Percentiles rank a stretch among this genome's conserved stretches.
Evolutionary conservation across 2,797 vertebrate genomes (phyloP).

Genomic region (Aplochiton taeniatus): DNA sequence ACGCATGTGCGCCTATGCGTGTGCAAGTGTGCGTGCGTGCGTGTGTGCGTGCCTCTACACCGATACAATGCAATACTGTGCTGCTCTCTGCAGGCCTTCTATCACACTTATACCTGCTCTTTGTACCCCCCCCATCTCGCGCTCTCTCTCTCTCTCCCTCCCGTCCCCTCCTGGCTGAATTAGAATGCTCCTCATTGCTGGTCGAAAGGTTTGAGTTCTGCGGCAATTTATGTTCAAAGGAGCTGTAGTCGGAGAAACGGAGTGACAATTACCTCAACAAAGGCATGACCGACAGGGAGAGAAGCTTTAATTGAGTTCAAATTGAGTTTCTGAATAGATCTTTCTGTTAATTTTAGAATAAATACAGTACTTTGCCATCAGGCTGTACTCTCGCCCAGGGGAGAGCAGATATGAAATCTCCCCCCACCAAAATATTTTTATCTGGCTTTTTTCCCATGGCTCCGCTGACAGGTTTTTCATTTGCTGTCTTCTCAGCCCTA

Average conservation of each 20-base stretch:
- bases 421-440: background rate
- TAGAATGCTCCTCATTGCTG: slow-evolving; percentile 54
- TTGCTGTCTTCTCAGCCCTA: background rate
- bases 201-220: slow-evolving; percentile 54
- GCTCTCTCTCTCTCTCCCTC: background rate
- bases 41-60: slow-evolving; percentile 11
- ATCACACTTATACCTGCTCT: slow-evolving; percentile 58
- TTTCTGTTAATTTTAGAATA: slow-evolving; percentile 67
- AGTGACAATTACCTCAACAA: slow-evolving; percentile 66
- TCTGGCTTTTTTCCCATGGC: background rate
- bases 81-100: slow-evolving; percentile 51
- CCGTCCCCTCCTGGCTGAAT: slow-evolving; percentile 56
- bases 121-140: slow-evolving; percentile 5
- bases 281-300: slow-evolving; percentile 66
- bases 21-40: slow-evolving; percentile 5
- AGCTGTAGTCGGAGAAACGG: slow-evolving; percentile 50
- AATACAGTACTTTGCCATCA: slow-evolving; percentile 50
- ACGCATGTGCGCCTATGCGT: slow-evolving; percentile 17
- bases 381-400: slow-evolving; percentile 35
- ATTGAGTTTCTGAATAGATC: slow-evolving; percentile 70
- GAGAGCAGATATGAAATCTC: slow-evolving; percentile 46
- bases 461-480: background rate
- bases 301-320: slow-evolving; percentile 70
- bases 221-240: slow-evolving; percentile 63
- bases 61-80: slow-evolving; percentile 31